Evolutionary conservation across 2,797 vertebrate genomes (phyloP), one percentile per base, ranked within the genome.

Genomic region (Gadopsis bispinosus): DNA sequence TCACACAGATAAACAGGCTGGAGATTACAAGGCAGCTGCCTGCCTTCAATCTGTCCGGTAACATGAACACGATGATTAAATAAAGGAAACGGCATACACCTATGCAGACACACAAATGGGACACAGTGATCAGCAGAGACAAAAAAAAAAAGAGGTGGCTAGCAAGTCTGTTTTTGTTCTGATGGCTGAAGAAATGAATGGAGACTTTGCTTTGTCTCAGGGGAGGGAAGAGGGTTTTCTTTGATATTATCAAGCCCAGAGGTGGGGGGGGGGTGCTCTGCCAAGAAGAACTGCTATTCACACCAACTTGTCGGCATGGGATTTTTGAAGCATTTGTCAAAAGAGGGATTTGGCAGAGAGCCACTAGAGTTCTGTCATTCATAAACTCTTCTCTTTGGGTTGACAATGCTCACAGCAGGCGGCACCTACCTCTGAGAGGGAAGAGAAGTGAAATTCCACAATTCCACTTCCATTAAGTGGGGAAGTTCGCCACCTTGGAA

Each of bases 261-360:
- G 86, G 85, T 82, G 73, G 81, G 74, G 64, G 75, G 64, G 73
- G 74, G 33, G 64, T 43, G 80, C 80, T 81, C 84, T 74, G 83
- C 80, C 75, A 86, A 88, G 85, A 79, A 82, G 87, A 92, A 84
- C 81, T 62, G 84, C 91, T 89, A 84, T 94, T 94, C 93, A 93
- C 91, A 92, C 91, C 87, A 82, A 81, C 81, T 83, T 91, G 92
- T 90, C 93, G 83, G 92, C 88, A 69, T 84, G 87, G 80, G 87
- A 85, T 87, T 91, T 94, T 93, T 91, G 92, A 93, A 94, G 93
- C 76, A 54, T 89, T 90, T 88, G 88, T 93, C 91, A 93, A 87
- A 92, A 92, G 91, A 83, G 78, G 87, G 91, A 88, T 94, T 94
- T 94, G 91, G 92, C 90, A 75, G 63, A 88, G 84, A 74, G 87